phyloP scores from a whole-genome alignment of 1,140 invertebrate species.

The Magallana ariakensis region DNA sequence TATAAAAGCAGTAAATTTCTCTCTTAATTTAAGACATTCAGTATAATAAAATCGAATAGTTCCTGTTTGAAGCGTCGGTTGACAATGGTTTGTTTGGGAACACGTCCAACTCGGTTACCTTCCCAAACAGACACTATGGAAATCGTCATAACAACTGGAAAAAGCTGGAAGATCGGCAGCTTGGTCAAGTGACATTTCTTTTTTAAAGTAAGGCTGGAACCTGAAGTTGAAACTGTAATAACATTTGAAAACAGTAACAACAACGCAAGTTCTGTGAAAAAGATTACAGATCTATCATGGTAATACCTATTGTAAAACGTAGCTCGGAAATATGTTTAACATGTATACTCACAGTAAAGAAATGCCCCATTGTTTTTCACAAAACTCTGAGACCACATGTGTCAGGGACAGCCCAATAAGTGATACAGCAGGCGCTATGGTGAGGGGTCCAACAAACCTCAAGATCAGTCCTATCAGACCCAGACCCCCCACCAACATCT shows the following conservation, averaged over 20 bases:
- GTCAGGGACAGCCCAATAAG: constrained; percentile 89
- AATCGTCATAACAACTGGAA: constrained; percentile 83
- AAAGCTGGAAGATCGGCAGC: constrained; percentile 60
- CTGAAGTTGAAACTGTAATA: constrained; percentile 53
- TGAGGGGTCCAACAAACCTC: constrained; percentile 88
- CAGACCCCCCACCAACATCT: constrained; percentile 71
- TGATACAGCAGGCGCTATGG: constrained; percentile 89
- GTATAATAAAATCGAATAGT: too few relatives aligned
- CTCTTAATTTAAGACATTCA: too few relatives aligned
- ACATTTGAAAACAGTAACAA: constrained; percentile 56
- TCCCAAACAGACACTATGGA: constrained; percentile 88
- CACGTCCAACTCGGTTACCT: constrained; percentile 87
- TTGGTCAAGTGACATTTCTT: constrained; percentile 50
- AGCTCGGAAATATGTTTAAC: too few relatives aligned
- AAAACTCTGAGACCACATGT: constrained; percentile 87
- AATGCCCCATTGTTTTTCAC: constrained; percentile 89
- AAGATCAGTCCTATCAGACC: constrained; percentile 87
- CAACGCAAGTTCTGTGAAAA: constrained; percentile 51
- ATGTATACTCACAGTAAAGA: constrained; percentile 84
- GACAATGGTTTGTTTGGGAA: too few relatives aligned
- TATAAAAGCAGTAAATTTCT: too few relatives aligned
- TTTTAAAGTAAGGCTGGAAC: constrained; percentile 42
- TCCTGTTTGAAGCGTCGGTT: too few relatives aligned
- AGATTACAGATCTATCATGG: too few relatives aligned
- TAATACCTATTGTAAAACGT: too few relatives aligned